Evolutionary conservation across 2,113 vertebrate genomes (phyloP).

Genomic region (Diglossa brunneiventris): DNA sequence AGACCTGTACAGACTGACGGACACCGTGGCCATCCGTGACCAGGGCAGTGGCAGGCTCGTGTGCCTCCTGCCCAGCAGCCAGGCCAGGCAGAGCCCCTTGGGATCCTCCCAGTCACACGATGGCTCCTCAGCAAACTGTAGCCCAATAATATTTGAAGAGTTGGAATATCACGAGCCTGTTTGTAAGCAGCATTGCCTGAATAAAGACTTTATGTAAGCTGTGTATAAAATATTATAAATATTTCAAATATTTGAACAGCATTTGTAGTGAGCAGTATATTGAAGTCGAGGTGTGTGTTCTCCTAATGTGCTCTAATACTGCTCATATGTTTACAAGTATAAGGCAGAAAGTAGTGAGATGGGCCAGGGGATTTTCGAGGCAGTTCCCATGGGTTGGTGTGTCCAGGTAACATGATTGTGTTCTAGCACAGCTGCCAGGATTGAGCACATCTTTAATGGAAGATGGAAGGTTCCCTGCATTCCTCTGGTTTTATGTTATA

Average conservation of each 20-base stretch:
- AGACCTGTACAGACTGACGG: constrained; percentile 87
- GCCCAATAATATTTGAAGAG: constrained; percentile 95
- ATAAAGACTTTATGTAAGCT: constrained; percentile 86
- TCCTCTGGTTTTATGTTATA: background rate
- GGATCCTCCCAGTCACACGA: constrained; percentile 92
- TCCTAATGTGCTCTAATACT: background rate
- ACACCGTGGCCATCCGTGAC: constrained; percentile 87
- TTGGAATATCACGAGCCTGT: constrained; percentile 94
- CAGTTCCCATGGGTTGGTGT: background rate
- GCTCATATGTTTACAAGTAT: background rate
- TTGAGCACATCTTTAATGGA: background rate
- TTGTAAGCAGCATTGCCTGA: constrained; percentile 86
- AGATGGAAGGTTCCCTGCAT: background rate
- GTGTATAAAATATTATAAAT: constrained; percentile 3
- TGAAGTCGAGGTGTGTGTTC: background rate
- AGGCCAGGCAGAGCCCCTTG: constrained; percentile 89
- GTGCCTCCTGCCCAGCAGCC: constrained; percentile 88
- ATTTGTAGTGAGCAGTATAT: background rate
- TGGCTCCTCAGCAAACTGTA: constrained; percentile 87
- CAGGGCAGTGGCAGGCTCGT: constrained; percentile 87
- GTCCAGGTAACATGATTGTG: background rate
- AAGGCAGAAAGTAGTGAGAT: background rate
- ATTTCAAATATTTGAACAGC: background rate
- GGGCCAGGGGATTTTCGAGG: background rate
- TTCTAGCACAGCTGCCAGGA: background rate